Evolutionary conservation across 2,797 vertebrate genomes (phyloP), one percentile per base, ranked within the genome.

Genomic region (Alfaro cultratus): DNA sequence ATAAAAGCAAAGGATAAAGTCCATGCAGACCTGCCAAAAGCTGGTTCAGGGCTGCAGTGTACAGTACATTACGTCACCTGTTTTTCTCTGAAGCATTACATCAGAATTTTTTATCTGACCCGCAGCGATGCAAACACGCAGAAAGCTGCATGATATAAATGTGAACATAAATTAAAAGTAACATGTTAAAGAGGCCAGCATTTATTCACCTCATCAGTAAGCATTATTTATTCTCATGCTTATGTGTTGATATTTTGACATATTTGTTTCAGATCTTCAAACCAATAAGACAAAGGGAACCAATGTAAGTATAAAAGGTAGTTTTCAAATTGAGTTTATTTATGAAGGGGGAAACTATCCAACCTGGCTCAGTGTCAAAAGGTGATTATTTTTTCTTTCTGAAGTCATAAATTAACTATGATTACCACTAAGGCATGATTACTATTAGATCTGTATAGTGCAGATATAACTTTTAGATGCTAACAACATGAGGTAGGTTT

Each of bases 61-160:
- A 90, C 90, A 94, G 86, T 73, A 89, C 90, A 94, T 95, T 91
- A 95, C 94, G 93, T 95, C 94, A 95, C 88, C 92, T 95, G 90
- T 94, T 94, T 93, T 93, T 85, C 89, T 82, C 76, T 18, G 4
- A 88, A 80, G 31, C 93, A 95, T 95, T 93, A 94, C 94, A 93
- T 95, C 94, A 95, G 88, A 87, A 73, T 92, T 92, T 92, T 88
- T 90, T 79, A 86, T 87, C 86, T 83, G 71, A 80, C 80, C 82
- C 71, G 79, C 34, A 82, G 71, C 74, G 83, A 77, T 83, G 82
- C 82, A 87, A 83, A 87, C 83, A 78, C 78, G 80, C 72, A 73
- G 12, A 29, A 36, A 0, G 62, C 74, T 74, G 78, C 80, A 87
- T 9, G 73, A 60, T 1, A 13, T 3, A 78, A 73, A 70, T 47